Base-by-base conservation (phyloP, 2,113 vertebrate genomes). In the Ptychochromis oligacanthus region DNA sequence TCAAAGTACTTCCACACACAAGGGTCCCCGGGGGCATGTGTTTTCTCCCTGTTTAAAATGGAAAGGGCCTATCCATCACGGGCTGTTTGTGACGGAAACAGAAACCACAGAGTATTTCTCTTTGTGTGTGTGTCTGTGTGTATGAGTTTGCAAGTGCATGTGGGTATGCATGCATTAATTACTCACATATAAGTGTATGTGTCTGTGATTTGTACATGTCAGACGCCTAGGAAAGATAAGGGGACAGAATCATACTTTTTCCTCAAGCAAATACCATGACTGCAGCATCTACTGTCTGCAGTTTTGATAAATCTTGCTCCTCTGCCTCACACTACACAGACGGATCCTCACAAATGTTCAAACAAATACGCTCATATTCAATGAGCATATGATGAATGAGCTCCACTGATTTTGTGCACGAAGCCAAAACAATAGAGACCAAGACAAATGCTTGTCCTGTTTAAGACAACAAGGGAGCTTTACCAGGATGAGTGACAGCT, bases 1-100 rank as follows among this genome's bases (percentile, higher is more conserved):
- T 94, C 92, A 94, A 94, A 95, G 92, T 89, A 93, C 92, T 94
- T 94, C 90, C 90, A 92, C 92, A 93, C 91, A 90, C 87, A 87
- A 89, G 91, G 90, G 85, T 91, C 89, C 92, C 93, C 15, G 60
- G 82, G 91, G 94, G 87, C 90, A 86, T 65, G 89, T 89, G 92
- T 90, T 93, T 92, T 92, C 91, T 88, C 87, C 88, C 92, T 90
- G 92, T 91, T 94, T 92, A 94, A 91, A 92, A 94, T 83, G 85
- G 89, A 94, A 90, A 88, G 89, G 86, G 70, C 88, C 88, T 52
- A 94, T 95, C 93, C 87, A 94, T 95, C 94, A 95, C 84, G 28
- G 88, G 87, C 57, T 92, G 93, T 94, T 94, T 94, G 93, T 92
- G 93, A 95, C 56, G 80, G 88, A 89, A 87, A 84, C 84, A 82